These are phyloP conservation scores for Gandaritis pyraliata DNA, from an alignment of 2,888 invertebrate species.

Conservation along the genomic window DNA sequence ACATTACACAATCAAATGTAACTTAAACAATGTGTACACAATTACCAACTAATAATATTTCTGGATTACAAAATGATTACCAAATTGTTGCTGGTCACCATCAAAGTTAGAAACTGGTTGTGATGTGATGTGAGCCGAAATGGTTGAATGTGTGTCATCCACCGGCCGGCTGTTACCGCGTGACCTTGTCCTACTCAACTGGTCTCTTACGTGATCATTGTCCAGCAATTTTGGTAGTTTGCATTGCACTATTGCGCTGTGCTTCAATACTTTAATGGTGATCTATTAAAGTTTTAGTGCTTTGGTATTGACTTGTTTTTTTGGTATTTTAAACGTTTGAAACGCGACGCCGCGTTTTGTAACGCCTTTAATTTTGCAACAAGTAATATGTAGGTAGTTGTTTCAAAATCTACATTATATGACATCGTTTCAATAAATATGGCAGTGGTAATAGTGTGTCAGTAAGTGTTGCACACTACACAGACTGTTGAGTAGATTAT, in stretches of 20 bases:
- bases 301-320: slow-evolving; percentile 20
- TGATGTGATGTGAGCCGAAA: slow-evolving; percentile 44
- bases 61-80: slow-evolving; percentile 48
- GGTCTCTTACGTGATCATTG: slow-evolving; percentile 39
- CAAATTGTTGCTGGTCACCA: slow-evolving; percentile 41
- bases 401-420: slow-evolving; percentile 27
- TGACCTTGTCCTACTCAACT: slow-evolving; percentile 65
- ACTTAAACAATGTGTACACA: slow-evolving; percentile 21
- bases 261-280: slow-evolving; percentile 25
- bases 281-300: slow-evolving; percentile 14
- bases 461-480: neutral
- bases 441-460: slow-evolving; percentile 9
- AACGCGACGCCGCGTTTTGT: slow-evolving; percentile 7
- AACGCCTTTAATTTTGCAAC: slow-evolving; percentile 18
- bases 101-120: slow-evolving; percentile 54
- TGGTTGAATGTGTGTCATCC: slow-evolving; percentile 69
- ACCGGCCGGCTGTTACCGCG: slow-evolving; percentile 50
- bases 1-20: slow-evolving; percentile 20
- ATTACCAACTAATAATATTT: slow-evolving; percentile 40
- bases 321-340: no score
- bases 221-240: slow-evolving; percentile 29
- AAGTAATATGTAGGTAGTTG: slow-evolving; percentile 10
- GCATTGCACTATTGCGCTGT: slow-evolving; percentile 25
- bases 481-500: neutral
- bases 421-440: slow-evolving; percentile 25